These are phyloP conservation scores for Xiphorhynchus elegans DNA, from an alignment of 2,113 vertebrate species.

Conservation along the genomic window DNA sequence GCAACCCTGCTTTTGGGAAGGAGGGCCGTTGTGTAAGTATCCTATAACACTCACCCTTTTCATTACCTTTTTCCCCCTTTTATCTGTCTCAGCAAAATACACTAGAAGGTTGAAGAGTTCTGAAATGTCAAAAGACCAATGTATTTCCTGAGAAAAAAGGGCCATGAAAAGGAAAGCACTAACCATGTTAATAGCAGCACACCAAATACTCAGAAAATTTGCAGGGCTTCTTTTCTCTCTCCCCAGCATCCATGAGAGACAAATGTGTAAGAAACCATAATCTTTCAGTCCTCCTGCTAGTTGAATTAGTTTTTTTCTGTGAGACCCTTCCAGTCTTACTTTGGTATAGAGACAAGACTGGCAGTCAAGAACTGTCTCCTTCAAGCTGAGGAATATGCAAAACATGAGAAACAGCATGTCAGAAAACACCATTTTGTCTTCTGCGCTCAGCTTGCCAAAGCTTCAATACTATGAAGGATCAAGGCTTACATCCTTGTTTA, in stretches of 20 bases:
- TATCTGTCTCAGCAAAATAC: background rate
- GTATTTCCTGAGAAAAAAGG: background rate
- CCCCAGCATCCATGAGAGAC: background rate
- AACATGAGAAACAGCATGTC: rapidly evolving
- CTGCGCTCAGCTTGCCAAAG: background rate
- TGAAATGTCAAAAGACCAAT: background rate
- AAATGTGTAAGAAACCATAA: background rate
- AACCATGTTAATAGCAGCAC: background rate
- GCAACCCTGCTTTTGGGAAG: background rate
- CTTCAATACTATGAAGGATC: background rate
- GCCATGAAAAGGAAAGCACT: background rate
- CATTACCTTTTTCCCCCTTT: background rate
- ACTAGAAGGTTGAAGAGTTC: background rate
- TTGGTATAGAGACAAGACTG: background rate
- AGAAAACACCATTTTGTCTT: background rate
- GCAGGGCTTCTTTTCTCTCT: background rate
- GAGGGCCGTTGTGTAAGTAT: background rate
- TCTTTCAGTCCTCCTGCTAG: background rate
- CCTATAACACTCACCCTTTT: background rate
- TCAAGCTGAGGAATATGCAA: background rate
- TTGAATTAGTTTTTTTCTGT: background rate
- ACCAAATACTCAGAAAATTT: background rate
- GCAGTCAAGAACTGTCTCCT: background rate
- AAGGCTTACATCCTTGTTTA: background rate
- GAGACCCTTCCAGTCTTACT: background rate